Percentiles rank a stretch among this genome's conserved stretches.
Evolutionary conservation across 2,797 vertebrate species (phyloP).

Genomic region (Centropyge bicolor): DNA sequence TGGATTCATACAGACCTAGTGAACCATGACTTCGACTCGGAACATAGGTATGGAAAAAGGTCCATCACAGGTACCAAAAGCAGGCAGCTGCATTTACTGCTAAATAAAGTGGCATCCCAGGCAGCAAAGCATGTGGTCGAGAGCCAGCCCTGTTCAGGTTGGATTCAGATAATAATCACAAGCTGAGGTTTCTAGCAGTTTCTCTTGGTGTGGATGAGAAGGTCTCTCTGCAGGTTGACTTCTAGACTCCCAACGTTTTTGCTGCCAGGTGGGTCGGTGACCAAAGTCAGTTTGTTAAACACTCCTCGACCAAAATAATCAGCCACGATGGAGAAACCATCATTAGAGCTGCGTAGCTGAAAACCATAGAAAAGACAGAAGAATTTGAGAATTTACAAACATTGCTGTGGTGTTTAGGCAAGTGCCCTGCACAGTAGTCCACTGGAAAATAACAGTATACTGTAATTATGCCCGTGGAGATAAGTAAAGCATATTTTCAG

Average conservation of each 20-base stretch:
- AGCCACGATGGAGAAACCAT: conserved; percentile 96
- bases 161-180: conserved; percentile 16
- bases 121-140: conserved; percentile 5
- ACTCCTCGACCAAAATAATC: conserved; percentile 97
- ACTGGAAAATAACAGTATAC: not conserved
- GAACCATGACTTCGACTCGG: conserved; percentile 7
- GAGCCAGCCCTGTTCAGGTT: not conserved
- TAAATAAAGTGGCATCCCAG: conserved; percentile 24
- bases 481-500: not conserved
- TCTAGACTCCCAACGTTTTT: conserved; percentile 86
- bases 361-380: conserved; percentile 29
- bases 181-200: conserved; percentile 80
- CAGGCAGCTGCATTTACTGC: conserved; percentile 24
- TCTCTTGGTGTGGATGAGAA: conserved; percentile 92
- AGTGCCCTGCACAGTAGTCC: not conserved
- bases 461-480: not conserved
- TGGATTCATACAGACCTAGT: conserved; percentile 36
- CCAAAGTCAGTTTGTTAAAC: conserved; percentile 96
- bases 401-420: not conserved
- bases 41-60: conserved; percentile 13
- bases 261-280: conserved; percentile 91
- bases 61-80: conserved; percentile 46
- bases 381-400: conserved; percentile 10
- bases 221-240: conserved; percentile 91
- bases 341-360: conserved; percentile 92